Base-by-base conservation (phyloP, 2,888 invertebrate species). In the Eurytoma adleriae region DNA sequence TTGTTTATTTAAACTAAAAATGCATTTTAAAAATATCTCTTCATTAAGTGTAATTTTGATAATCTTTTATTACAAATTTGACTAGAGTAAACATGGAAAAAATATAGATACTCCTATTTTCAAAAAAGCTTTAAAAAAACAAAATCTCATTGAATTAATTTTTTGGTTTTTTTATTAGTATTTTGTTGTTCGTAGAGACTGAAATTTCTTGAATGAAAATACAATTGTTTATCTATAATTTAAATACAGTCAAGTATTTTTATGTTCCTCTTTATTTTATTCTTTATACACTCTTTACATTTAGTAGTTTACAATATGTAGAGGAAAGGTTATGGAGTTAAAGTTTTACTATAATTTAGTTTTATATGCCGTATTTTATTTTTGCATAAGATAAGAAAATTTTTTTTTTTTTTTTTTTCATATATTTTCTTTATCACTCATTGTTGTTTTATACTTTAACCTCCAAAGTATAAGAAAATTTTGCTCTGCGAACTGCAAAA, bases 401-500 rank as follows among this genome's bases (percentile, higher is more conserved):
- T 61, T 50, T 12, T n/a, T 50, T 74, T 40, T 27, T 10, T 69
- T 69, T 70, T 69, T 59, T 7, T 69, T 62, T 62, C 69, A 40
- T 57, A 67, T 20, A 3, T 10, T 40, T 14, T 59, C 48, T 67
- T 57, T 70, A 70, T 20, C 16, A 61, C 2, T 59, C n/a, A 30
- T 30, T 67, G 16, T 67, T 27, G 27, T 72, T n/a, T n/a, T n/a
- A n/a, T n/a, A n/a, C n/a, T n/a, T n/a, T n/a, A n/a, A n/a, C n/a
- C n/a, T n/a, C n/a, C n/a, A 62, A n/a, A 62, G 40, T 7, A 40
- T 40, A 40, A 40, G 40, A 40, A 69, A 24, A 10, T 61, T 61
- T 50, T 12, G 61, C 75, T 69, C 52, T 76, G 50, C 59, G 18
- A 76, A 69, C 20, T 69, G 30, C 40, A 20, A 76, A 50, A 76